Conservation (phyloP, 1,140 invertebrate species). For the Drosophila erecta region DNA sequence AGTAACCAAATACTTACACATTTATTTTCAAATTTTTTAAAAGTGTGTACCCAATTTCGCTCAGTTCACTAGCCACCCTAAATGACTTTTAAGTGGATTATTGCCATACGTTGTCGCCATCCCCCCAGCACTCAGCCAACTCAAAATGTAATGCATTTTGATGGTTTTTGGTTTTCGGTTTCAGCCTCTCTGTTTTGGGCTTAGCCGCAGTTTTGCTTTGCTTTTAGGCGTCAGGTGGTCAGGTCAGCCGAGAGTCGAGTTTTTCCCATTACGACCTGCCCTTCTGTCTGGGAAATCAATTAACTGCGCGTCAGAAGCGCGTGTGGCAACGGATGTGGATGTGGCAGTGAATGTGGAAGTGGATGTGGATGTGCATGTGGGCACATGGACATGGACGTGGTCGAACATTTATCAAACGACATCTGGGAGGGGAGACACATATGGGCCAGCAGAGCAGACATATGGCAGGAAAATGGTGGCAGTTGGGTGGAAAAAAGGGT, state of each 20-base stretch:
- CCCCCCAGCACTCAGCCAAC: neutral
- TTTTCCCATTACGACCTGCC: constrained; percentile 9
- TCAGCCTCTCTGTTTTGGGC: constrained; percentile 9
- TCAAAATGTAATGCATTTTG: constrained; percentile 44
- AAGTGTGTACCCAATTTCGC: neutral
- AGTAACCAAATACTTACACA: too few species aligned
- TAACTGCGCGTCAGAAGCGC: constrained; percentile 68
- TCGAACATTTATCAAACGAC: constrained; percentile 73
- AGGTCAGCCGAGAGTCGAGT: constrained; percentile 13
- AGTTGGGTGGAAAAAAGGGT: neutral
- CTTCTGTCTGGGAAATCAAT: constrained; percentile 69
- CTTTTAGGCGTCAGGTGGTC: constrained; percentile 6
- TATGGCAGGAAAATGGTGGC: constrained; percentile 14
- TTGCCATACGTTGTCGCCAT: constrained; percentile 44
- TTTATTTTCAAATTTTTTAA: neutral
- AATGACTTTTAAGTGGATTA: constrained; percentile 76
- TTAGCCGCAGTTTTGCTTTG: constrained; percentile 13
- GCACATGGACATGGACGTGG: constrained; percentile 1
- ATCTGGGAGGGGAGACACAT: constrained; percentile 46
- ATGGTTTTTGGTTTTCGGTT: constrained; percentile 51
- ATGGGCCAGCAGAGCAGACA: constrained; percentile 32
- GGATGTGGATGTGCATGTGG: neutral
- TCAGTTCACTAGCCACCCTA: constrained; percentile 3
- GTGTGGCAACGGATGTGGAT: constrained; percentile 60
- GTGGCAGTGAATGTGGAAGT: neutral